Conservation (phyloP, 37 sponge, comb jelly and placozoan species). For the Crambe crambe region DNA sequence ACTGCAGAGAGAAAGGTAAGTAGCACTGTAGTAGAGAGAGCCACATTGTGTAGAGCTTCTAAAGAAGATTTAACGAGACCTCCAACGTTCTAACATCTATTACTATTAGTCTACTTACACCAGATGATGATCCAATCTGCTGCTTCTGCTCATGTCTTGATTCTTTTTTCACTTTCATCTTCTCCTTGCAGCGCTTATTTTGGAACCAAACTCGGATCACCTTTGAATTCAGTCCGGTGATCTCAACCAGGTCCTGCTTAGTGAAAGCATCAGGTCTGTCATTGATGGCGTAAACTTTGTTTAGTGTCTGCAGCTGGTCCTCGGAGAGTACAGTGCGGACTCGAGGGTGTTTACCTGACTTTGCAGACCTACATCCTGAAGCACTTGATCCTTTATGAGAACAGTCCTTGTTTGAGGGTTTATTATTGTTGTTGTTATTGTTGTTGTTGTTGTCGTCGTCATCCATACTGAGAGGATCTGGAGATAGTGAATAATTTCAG, state of each 20-base stretch:
- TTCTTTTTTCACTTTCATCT: slow-evolving; percentile 75
- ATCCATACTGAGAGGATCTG: neutral
- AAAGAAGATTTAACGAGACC: too few species aligned
- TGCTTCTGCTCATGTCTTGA: slow-evolving; percentile 26
- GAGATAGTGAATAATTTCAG: too few species aligned
- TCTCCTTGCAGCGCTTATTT: slow-evolving; percentile 98
- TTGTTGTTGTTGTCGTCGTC: neutral
- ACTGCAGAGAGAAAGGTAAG: neutral
- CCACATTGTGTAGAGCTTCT: too few species aligned
- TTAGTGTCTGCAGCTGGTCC: slow-evolving; percentile 84
- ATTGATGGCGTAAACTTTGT: slow-evolving; percentile 77
- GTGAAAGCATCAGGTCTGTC: slow-evolving; percentile 88
- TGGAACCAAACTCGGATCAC: slow-evolving; percentile 98
- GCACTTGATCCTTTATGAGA: neutral
- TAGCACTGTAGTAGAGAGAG: too few species aligned
- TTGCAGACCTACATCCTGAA: neutral
- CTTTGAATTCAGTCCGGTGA: slow-evolving; percentile 80
- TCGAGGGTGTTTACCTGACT: slow-evolving; percentile 80
- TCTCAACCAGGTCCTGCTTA: slow-evolving; percentile 91
- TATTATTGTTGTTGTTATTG: neutral
- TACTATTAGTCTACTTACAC: too few species aligned
- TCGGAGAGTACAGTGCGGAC: slow-evolving; percentile 93
- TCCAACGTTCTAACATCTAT: too few species aligned
- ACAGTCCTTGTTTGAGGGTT: neutral
- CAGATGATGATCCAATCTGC: too few species aligned